These are phyloP conservation scores for Nasua narica DNA, from an alignment of 2,797 vertebrate genomes.

Conservation along the genomic window DNA sequence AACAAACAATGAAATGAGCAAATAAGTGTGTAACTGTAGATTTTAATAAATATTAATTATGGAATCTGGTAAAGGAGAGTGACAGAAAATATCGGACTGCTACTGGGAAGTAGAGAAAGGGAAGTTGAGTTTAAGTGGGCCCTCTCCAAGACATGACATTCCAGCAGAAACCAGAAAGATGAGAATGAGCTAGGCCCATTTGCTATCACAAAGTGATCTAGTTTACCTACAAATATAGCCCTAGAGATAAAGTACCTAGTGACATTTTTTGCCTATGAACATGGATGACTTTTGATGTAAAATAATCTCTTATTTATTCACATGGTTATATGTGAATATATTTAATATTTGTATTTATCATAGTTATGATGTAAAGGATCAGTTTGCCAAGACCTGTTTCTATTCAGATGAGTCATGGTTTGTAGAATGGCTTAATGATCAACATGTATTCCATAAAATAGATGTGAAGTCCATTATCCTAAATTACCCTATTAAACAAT, in stretches of 20 bases:
- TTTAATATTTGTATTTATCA: too few relatives aligned
- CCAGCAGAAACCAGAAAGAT: not conserved
- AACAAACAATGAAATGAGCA: not conserved
- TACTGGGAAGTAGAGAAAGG: not conserved
- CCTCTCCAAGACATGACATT: not conserved
- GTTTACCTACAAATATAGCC: not conserved
- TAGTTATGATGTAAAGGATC: not conserved
- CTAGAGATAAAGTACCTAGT: not conserved
- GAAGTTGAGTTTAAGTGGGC: not conserved
- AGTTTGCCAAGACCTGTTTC: not conserved
- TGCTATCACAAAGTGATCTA: not conserved
- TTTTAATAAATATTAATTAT: not conserved
- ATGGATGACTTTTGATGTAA: not conserved
- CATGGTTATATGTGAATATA: too few relatives aligned
- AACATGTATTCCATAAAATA: not conserved
- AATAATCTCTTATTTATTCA: not conserved
- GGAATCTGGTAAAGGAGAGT: not conserved
- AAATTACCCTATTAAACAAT: not conserved
- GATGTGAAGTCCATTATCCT: not conserved
- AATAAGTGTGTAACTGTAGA: not conserved
- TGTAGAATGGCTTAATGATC: not conserved
- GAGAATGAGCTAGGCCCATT: rapidly evolving
- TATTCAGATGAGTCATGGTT: not conserved
- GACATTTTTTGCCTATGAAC: not conserved
- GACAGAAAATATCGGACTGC: not conserved